Percentiles rank a stretch among this genome's conserved stretches.
phyloP scores from a whole-genome alignment of 2,113 vertebrate species.

The Saimiri boliviensis region DNA sequence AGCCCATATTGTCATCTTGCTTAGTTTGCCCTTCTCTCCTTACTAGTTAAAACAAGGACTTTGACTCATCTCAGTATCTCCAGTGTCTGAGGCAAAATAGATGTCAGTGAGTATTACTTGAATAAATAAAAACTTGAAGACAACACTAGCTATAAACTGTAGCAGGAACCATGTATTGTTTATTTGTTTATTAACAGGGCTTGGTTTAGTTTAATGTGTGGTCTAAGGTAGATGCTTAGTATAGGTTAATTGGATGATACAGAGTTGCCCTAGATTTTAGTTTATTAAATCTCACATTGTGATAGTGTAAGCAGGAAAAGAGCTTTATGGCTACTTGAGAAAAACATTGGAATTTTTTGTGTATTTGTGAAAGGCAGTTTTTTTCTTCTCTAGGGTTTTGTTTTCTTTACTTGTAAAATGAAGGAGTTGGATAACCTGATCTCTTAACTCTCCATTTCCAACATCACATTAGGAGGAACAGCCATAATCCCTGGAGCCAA shows the following conservation, averaged over 20 bases:
- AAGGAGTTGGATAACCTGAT: neutral
- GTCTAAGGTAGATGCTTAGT: neutral
- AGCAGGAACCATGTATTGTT: neutral
- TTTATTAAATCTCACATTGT: constrained; percentile 18
- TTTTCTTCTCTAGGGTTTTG: neutral
- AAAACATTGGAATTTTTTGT: neutral
- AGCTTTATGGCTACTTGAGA: neutral
- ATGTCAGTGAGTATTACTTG: neutral
- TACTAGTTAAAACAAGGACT: neutral
- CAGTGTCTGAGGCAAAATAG: constrained; percentile 24
- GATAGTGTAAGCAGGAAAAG: neutral
- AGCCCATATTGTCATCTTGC: neutral
- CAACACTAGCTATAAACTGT: neutral
- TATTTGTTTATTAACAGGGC: neutral
- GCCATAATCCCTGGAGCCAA: neutral
- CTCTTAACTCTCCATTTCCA: neutral
- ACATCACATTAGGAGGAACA: neutral
- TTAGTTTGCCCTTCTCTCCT: neutral
- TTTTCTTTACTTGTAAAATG: constrained; percentile 46
- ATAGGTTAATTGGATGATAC: neutral
- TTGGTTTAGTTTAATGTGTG: neutral
- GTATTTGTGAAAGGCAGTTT: constrained; percentile 11
- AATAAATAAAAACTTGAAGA: constrained; percentile 27
- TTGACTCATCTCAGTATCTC: neutral
- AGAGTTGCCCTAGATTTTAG: neutral